Conservation (phyloP, 2,113 vertebrate genomes). For the human region GRCh38 chr2:123712501-123713000, state of each 20-base stretch:
- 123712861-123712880: background rate
- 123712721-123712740: background rate
- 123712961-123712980: background rate
- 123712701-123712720: background rate
- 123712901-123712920: background rate
- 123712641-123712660: background rate
- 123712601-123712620: background rate
- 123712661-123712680: background rate
- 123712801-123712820: background rate
- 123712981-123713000: background rate
- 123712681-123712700: background rate
- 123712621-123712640: background rate
- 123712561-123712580: background rate
- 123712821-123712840: background rate
- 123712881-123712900: background rate
- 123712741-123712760: background rate
- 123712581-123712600: background rate
- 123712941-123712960: background rate
- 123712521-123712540: background rate
- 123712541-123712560: background rate
- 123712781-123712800: background rate
- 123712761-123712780: background rate
- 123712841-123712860: background rate
- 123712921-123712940: background rate
- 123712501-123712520: background rate